These are phyloP conservation scores for Ectemnius cavifrons DNA, from an alignment of 2,888 invertebrate genomes.

Conservation along the genomic window DNA sequence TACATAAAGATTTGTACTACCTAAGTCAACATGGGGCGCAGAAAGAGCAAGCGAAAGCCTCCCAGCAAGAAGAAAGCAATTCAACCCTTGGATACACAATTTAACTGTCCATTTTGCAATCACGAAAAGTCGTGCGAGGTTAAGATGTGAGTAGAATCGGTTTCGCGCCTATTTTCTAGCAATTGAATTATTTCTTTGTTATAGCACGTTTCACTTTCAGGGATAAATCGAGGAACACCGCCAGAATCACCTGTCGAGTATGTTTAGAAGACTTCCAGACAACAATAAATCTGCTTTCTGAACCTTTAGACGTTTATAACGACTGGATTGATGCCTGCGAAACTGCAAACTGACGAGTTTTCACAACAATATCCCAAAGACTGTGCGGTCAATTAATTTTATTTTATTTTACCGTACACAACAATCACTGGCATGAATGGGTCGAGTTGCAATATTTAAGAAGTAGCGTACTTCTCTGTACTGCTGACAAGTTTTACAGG, in stretches of 20 bases:
- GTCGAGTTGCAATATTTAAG: neutral
- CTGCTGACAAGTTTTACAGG: neutral
- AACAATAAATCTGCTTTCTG: conserved; percentile 96
- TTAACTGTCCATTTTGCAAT: conserved; percentile 99
- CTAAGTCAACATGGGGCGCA: conserved; percentile 89
- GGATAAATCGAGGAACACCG: conserved; percentile 97
- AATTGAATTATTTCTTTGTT: neutral
- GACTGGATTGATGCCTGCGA: conserved; percentile 99
- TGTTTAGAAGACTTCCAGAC: conserved; percentile 98
- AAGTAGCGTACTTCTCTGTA: neutral
- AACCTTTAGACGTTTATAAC: conserved; percentile 99
- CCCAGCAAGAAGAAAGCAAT: conserved; percentile 95
- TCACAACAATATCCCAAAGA: conserved; percentile 1
- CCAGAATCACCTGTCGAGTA: conserved; percentile 95
- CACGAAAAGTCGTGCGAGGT: conserved; percentile 99
- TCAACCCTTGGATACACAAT: conserved; percentile 95
- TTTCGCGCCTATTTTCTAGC: conserved; percentile 7
- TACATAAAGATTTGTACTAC: conserved; percentile 2
- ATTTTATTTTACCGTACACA: conserved; percentile 8
- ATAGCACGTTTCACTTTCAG: conserved; percentile 79
- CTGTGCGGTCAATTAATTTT: conserved; percentile 7
- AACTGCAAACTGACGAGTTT: conserved; percentile 85
- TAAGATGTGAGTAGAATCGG: conserved; percentile 89
- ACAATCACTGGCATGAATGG: conserved; percentile 9
- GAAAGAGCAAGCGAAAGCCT: conserved; percentile 98